phyloP scores from a whole-genome alignment of 1,140 invertebrate species.

The Sycophaga agraensis region DNA sequence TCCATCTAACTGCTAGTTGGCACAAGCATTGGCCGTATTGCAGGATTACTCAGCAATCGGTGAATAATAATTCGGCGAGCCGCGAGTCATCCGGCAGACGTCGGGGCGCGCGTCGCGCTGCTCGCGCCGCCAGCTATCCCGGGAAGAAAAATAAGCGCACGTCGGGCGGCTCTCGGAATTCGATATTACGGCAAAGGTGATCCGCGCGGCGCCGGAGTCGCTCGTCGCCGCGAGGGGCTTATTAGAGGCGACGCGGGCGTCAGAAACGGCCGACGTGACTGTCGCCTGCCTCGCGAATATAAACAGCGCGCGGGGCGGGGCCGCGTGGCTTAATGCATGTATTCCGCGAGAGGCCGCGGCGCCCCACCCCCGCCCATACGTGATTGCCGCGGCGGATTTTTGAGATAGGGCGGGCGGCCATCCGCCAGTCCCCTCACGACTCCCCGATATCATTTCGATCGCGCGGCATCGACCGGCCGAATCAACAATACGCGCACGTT shows the following conservation, averaged over 20 bases:
- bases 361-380: neutral
- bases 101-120: too few species aligned
- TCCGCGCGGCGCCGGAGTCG: too few species aligned
- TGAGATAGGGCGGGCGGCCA: neutral
- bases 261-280: neutral
- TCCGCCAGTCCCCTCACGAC: constrained; percentile 17
- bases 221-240: too few species aligned
- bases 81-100: too few species aligned
- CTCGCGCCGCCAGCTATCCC: too few species aligned
- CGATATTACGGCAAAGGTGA: neutral
- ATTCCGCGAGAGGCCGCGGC: neutral
- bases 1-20: too few species aligned
- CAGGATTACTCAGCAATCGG: too few species aligned
- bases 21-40: too few species aligned
- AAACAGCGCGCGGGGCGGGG: neutral
- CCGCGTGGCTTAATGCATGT: constrained; percentile 5
- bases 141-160: neutral
- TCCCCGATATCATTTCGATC: constrained; percentile 25
- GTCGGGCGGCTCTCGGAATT: neutral
- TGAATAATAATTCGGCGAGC: too few species aligned
- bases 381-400: constrained; percentile 24
- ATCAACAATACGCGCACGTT: constrained; percentile 15
- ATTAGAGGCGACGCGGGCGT: neutral
- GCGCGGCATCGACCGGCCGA: neutral
- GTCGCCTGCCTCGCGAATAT: too few species aligned